A percentile compares a stretch with the other conserved stretches of the same genome.
phyloP scores from a whole-genome alignment of 1,140 invertebrate species.

The Drusus annulatus region DNA sequence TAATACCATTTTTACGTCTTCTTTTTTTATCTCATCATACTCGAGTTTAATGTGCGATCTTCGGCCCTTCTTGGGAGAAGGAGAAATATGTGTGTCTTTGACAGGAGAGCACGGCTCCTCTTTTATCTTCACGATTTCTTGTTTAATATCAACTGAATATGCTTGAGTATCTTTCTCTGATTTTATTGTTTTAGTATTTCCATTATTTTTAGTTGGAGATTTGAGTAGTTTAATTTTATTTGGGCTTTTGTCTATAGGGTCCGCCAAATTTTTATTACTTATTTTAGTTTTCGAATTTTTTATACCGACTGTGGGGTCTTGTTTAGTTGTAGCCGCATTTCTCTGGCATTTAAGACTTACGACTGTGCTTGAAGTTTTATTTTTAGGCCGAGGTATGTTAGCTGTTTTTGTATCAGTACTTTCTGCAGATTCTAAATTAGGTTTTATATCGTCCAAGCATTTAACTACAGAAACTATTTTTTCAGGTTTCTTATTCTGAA shows the following conservation, averaged over 20 bases:
- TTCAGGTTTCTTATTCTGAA: slow-evolving; percentile 22
- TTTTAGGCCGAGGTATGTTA: neutral
- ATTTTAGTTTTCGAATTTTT: too few relatives aligned
- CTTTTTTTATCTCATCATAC: slow-evolving; percentile 23
- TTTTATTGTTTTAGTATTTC: neutral
- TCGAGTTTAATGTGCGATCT: slow-evolving; percentile 9
- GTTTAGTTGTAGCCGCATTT: too few relatives aligned
- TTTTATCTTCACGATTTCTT: slow-evolving; percentile 34
- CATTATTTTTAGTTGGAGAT: neutral
- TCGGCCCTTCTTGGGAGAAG: neutral
- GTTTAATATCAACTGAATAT: neutral
- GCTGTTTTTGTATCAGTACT: neutral
- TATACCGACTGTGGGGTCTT: too few relatives aligned
- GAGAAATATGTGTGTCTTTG: neutral
- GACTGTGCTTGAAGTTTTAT: neutral
- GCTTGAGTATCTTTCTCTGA: too few relatives aligned
- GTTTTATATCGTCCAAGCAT: neutral
- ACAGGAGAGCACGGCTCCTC: slow-evolving; percentile 22
- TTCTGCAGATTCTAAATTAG: neutral
- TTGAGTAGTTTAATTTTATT: neutral
- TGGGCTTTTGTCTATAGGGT: neutral
- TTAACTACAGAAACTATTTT: slow-evolving; percentile 11
- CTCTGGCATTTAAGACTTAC: too few relatives aligned
- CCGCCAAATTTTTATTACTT: neutral
- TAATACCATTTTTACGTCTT: neutral